A percentile compares a stretch with the other conserved stretches of the same genome.
These are phyloP conservation scores for Xestia ashworthii DNA, from an alignment of 2,888 invertebrate species.

Conservation along the genomic window DNA sequence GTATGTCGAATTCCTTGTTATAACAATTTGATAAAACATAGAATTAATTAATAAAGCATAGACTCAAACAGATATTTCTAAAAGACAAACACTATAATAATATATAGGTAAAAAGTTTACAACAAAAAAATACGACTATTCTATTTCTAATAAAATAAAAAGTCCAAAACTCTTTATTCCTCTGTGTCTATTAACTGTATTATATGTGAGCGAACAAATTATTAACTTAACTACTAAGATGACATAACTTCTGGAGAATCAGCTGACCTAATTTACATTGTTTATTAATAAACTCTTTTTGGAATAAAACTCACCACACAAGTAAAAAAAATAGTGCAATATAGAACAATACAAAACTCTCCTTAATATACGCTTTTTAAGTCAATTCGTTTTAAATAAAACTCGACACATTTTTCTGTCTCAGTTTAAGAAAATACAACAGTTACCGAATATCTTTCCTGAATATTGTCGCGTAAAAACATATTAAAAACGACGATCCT, in stretches of 20 bases:
- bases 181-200: background rate
- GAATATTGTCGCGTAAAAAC: too few species aligned
- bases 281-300: background rate
- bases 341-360: background rate
- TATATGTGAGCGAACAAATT: background rate
- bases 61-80: background rate
- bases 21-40: background rate
- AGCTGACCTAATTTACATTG: background rate
- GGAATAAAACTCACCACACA: background rate
- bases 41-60: background rate
- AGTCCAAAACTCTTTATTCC: background rate
- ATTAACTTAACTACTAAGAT: background rate
- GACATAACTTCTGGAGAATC: background rate
- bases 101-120: background rate
- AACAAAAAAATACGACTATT: background rate
- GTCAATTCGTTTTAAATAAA: background rate
- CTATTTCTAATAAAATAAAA: background rate
- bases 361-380: background rate
- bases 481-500: too few species aligned
- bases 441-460: slow-evolving; percentile 2
- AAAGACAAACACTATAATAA: background rate
- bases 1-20: background rate
- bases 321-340: background rate
- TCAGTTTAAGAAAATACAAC: slow-evolving; percentile 1
- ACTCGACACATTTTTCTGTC: background rate